These are phyloP conservation scores for Todus mexicanus DNA, from an alignment of 2,797 vertebrate genomes.

Conservation along the genomic window DNA sequence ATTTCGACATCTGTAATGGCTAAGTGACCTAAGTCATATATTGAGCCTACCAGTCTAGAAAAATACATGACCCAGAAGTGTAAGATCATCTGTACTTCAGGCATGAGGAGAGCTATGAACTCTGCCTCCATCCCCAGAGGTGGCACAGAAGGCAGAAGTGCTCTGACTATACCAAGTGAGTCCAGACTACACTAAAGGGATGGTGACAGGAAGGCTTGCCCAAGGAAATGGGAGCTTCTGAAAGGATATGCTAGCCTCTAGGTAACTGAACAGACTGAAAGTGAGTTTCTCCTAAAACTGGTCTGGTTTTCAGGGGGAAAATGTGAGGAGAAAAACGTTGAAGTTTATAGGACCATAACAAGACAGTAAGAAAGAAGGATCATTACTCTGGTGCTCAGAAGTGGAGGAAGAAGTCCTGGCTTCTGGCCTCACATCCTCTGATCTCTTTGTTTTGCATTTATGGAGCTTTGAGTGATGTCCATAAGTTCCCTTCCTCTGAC, in stretches of 20 bases:
- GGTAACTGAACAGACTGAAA: background rate
- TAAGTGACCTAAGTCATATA: background rate
- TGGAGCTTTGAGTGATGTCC: background rate
- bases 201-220: background rate
- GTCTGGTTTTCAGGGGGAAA: background rate
- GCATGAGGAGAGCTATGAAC: background rate
- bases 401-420: background rate
- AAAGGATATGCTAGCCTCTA: background rate
- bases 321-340: accelerated
- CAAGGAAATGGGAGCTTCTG: background rate
- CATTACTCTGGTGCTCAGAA: background rate
- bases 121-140: background rate
- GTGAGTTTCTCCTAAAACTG: background rate
- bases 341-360: background rate
- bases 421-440: background rate
- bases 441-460: background rate
- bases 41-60: background rate
- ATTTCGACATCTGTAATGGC: background rate
- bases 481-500: background rate
- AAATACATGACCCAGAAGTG: background rate
- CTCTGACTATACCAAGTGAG: background rate
- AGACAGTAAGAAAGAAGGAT: background rate
- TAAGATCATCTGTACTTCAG: background rate
- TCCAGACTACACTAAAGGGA: background rate
- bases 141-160: background rate